Base-by-base conservation (phyloP, 35 echinoderm and acorn worm genomes). In the Ptychodera flava region DNA sequence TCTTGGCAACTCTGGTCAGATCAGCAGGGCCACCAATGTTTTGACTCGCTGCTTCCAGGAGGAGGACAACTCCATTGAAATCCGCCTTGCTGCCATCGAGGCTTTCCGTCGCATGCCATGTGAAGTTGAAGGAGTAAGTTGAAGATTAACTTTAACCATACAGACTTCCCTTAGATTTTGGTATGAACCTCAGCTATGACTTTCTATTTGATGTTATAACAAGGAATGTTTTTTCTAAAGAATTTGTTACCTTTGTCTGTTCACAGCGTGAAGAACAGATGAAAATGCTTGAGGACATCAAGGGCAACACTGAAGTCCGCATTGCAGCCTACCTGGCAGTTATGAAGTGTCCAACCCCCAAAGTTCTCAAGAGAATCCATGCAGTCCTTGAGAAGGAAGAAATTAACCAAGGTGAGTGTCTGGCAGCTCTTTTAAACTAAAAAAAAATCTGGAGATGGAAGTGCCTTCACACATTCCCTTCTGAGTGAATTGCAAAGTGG, bases 351-450 rank as follows among this genome's bases (percentile, higher is more conserved):
- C 84, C 90, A 22, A 87, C 29, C 30, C 78, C 91, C 75, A 76
- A 82, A 6, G 80, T 94, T 85, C 77, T 98, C 15, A 37, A 81
- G 16, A 81, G 30, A 29, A 75, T 98, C 78, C 35, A 83, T 29
- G 38, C 31, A 10, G 37, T 87, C 38, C 78, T 98, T 84, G 85
- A 35, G 12, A 77, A 80, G 28, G 95, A 98, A 77, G 77, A 36
- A 34, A 85, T 87, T 1, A 87, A 98, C 31, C 95, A 98, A 98
- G 95, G 95, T 98, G 89, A 81, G 34, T 16, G 45, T 64, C 45
- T 64, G 22, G 45, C 6, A 64, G 45, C 22, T n/a, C n/a, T n/a
- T n/a, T n/a, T n/a, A n/a, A n/a, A n/a, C n/a, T n/a, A n/a, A n/a
- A n/a, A n/a, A n/a, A n/a, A n/a, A n/a, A n/a, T n/a, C n/a, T n/a